phyloP scores from a whole-genome alignment of 30 jellyfish, hydroid and myxozoan genomes.

The Turritopsis dohrnii region DNA sequence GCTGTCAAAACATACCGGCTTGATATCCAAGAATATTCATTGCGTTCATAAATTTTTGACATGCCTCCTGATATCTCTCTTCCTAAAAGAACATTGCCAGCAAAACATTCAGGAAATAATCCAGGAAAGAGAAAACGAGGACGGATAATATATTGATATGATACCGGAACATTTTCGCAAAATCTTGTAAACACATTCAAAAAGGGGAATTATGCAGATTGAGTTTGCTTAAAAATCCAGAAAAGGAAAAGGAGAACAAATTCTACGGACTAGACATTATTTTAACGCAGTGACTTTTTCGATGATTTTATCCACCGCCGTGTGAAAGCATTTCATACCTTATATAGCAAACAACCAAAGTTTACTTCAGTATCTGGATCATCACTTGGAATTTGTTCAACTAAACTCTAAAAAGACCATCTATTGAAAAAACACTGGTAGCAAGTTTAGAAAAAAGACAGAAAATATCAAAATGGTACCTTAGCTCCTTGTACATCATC shows the following conservation, averaged over 20 bases:
- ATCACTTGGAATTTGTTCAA: slow-evolving; percentile 84
- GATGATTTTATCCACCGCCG: too few species aligned
- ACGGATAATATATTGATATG: too few species aligned
- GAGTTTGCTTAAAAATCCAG: too few species aligned
- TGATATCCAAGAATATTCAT: slow-evolving; percentile 87
- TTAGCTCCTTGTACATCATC: slow-evolving; percentile 86
- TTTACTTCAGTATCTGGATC: slow-evolving; percentile 92
- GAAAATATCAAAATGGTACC: slow-evolving; percentile 18
- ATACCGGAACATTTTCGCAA: too few species aligned
- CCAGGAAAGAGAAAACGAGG: neutral
- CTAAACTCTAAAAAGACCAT: slow-evolving; percentile 53
- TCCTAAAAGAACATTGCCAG: slow-evolving; percentile 45
- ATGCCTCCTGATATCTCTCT: slow-evolving; percentile 81
- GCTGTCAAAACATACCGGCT: slow-evolving; percentile 45
- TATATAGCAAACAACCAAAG: slow-evolving; percentile 79
- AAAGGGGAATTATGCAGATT: too few species aligned
- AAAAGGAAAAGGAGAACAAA: too few species aligned
- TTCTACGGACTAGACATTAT: too few species aligned
- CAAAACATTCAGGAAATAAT: neutral
- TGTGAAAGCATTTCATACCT: slow-evolving; percentile 25
- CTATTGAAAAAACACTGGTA: neutral
- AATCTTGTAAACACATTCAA: too few species aligned
- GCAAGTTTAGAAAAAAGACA: neutral
- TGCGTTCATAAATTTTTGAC: slow-evolving; percentile 82
- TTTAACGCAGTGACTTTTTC: too few species aligned